Evolutionary conservation across 2,797 vertebrate species (phyloP), one percentile per base, ranked within the genome.

Genomic region (Sparus aurata): DNA sequence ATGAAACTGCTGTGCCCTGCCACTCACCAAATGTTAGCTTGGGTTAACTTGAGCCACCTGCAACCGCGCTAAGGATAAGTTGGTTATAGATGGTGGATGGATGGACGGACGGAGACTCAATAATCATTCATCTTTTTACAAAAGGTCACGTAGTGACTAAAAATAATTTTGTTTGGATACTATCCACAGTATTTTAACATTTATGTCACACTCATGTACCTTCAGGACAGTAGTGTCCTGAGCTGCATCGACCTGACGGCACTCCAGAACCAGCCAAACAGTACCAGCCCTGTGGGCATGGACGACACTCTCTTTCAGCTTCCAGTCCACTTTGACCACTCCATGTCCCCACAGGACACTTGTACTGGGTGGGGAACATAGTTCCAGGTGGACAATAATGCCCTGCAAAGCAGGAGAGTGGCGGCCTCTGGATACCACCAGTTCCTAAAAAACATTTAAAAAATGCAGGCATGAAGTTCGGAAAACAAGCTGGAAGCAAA

Each of bases 281-380:
- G 79, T 97, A 98, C 96, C 96, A 97, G n/a, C 97, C 96, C 7
- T 23, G 47, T 0, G 96, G 95, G 47, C 97, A 99, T 0, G 46
- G 93, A 0, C 17, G 85, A 17, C 97, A 98, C 54, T 97, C 96
- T 0, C 84, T 79, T 4, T 91, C 93, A 0, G 78, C 80, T 66
- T 94, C 90, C 87, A 97, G 74, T 27, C 95, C 89, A 8, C 93
- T 95, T 18, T 82, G 94, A 53, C 96, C 92, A 66, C 95, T 98
- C 97, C 97, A 98, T n/a, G 95, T 97, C 59, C 97, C 97, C 0
- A 95, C 93, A 8, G 95, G 93, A 91, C 97, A 98, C 79, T 96
- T 96, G 89, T 96, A 95, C 91, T 97, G 96, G 12, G 89, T 94
- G 0, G 93, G 94, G 61, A 95, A 95, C 94, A 96, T 96, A 3